Conservation (phyloP, 2,113 vertebrate genomes). For the Serinus canaria region DNA sequence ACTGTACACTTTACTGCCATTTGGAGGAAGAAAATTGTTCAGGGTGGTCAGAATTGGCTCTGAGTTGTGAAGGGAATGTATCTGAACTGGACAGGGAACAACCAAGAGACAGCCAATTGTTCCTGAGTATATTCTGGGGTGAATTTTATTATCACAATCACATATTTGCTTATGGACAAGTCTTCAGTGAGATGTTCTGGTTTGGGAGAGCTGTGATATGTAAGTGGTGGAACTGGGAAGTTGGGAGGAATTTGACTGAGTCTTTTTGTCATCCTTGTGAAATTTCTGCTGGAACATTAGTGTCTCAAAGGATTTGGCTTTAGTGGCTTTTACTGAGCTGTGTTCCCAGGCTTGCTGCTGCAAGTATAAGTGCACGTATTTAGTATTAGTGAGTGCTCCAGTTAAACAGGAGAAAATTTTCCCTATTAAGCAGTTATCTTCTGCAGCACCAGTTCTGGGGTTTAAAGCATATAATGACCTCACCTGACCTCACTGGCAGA, state of each 20-base stretch:
- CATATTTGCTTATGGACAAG: neutral
- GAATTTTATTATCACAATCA: neutral
- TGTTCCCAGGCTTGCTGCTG: neutral
- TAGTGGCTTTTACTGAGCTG: neutral
- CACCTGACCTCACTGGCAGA: neutral
- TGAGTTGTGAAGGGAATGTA: neutral
- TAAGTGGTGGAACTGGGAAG: neutral
- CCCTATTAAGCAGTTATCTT: neutral
- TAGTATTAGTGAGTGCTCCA: neutral
- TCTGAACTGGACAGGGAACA: neutral
- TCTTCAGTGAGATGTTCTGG: neutral
- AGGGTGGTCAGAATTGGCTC: neutral
- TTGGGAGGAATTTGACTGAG: neutral
- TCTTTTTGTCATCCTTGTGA: neutral
- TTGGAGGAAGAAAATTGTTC: neutral
- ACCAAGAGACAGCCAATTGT: neutral
- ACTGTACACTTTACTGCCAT: neutral
- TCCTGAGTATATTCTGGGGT: neutral
- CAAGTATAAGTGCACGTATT: neutral
- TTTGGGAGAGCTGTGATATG: neutral
- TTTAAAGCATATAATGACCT: neutral
- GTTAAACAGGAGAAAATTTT: neutral
- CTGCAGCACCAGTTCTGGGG: neutral
- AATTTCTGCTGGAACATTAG: neutral
- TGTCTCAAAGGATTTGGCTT: neutral